A percentile compares a stretch with the other conserved stretches of the same genome.
phyloP scores from a whole-genome alignment of 2,888 invertebrate species.

The Drosophila koepferae region DNA sequence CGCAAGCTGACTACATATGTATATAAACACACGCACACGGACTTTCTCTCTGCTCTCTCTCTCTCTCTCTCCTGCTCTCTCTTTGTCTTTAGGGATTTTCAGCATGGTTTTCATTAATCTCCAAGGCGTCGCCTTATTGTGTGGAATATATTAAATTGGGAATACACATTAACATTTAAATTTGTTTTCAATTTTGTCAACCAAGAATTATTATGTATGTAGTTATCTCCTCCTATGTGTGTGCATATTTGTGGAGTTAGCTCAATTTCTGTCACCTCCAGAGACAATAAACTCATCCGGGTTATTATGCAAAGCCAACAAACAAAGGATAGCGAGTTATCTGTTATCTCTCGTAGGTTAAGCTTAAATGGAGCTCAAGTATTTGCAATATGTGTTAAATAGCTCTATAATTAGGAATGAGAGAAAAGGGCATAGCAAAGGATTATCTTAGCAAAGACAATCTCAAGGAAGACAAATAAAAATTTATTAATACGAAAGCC shows the following conservation, averaged over 20 bases:
- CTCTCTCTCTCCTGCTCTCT: not conserved
- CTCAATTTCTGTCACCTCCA: constrained; percentile 43
- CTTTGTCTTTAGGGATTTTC: constrained; percentile 29
- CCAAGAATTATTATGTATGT: constrained; percentile 49
- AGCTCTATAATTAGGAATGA: constrained; percentile 9
- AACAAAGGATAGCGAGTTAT: constrained; percentile 14
- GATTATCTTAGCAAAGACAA: too few species aligned
- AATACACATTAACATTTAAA: constrained; percentile 76
- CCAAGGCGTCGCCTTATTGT: constrained; percentile 56
- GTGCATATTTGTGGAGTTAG: not conserved
- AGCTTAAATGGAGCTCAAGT: constrained; percentile 26
- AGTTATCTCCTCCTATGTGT: constrained; percentile 26
- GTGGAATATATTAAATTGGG: constrained; percentile 69
- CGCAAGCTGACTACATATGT: constrained; percentile 32
- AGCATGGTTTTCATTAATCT: constrained; percentile 66
- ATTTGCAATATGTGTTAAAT: constrained; percentile 18
- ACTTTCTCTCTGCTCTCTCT: not conserved
- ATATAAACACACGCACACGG: constrained; percentile 5
- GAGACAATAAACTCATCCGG: constrained; percentile 35
- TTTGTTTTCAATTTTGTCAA: constrained; percentile 78
- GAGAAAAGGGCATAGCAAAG: not conserved
- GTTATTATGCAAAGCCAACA: constrained; percentile 66
- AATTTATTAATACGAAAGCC: not conserved
- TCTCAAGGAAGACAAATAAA: not conserved
- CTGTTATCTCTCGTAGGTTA: constrained; percentile 9